Percentiles rank a stretch among this genome's conserved stretches.
Evolutionary conservation across 2,113 vertebrate genomes (phyloP).

Genomic region (Andinoacara biseriatus): DNA sequence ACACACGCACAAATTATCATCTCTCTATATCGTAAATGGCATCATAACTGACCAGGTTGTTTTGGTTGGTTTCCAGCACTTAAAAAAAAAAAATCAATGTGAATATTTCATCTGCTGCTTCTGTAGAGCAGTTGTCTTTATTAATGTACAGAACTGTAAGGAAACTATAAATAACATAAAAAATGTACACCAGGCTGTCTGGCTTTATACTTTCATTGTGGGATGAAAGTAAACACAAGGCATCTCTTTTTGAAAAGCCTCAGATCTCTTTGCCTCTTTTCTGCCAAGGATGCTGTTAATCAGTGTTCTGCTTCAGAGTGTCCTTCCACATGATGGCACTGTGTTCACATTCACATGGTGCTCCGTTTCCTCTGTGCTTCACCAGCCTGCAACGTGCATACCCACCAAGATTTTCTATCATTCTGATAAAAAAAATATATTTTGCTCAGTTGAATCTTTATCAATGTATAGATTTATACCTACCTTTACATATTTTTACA

Average conservation of each 20-base stretch:
- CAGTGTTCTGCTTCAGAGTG: constrained; percentile 14
- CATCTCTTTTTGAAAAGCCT: constrained; percentile 48
- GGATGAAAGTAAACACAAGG: constrained; percentile 62
- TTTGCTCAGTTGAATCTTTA: constrained; percentile 46
- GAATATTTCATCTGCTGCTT: constrained; percentile 46
- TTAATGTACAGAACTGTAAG: constrained; percentile 48
- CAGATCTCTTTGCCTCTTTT: constrained; percentile 34
- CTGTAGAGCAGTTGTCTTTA: constrained; percentile 36
- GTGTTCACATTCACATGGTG: constrained; percentile 65
- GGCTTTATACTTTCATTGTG: constrained; percentile 38
- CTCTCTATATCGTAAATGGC: constrained; percentile 10
- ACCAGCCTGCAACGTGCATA: constrained; percentile 27
- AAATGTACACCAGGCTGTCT: constrained; percentile 44
- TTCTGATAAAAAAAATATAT: constrained; percentile 2
- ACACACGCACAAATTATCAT: background rate
- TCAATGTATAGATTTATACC: constrained; percentile 51
- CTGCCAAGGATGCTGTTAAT: constrained; percentile 43
- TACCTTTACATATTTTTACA: constrained; percentile 44
- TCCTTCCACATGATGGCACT: constrained; percentile 76
- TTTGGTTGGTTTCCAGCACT: constrained; percentile 24
- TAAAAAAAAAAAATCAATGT: constrained; percentile 38
- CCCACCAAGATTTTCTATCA: background rate
- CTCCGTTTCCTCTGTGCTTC: constrained; percentile 21
- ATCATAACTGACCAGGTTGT: constrained; percentile 12
- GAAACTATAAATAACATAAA: constrained; percentile 51